Evolutionary conservation across 1,140 invertebrate species (phyloP), one percentile per base, ranked within the genome.

Genomic region (Oncopeltus fasciatus): DNA sequence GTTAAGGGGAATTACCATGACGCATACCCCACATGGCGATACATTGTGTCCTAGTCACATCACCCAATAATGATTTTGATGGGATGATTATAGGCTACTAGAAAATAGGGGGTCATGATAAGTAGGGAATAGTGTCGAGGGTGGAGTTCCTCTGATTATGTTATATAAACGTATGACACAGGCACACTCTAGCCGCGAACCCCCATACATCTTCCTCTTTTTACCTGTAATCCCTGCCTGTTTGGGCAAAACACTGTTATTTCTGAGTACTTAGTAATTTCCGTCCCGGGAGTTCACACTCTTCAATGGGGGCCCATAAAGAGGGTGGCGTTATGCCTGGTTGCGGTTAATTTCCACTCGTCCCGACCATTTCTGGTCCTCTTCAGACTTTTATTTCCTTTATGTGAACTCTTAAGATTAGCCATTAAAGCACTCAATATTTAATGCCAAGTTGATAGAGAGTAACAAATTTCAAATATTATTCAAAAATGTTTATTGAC

Each of bases 161-260:
- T 38, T 14, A 38, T 38, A 38, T 53, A 53, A 14, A 53, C 16
- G 21, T 14, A 24, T 24, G 44, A 24, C 16, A 24, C 16, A 26
- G 49, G 24, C 1, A 24, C 5, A 38, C 31, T 38, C 14, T 8
- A 38, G 14, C 31, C 5, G 2, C 20, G 5, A 27, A 53, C 20
- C 14, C 18, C 14, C 44, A 24, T 53, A 53, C 49, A 53, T 53
- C 49, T 53, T 26, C 20, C 20, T 2, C 24, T 53, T 53, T 53
- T 53, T 27, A 53, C 18, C 49, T 24, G 18, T 53, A 53, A 53
- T 53, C 49, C 18, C 18, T 18, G 49, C 20, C 26, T 53, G 49
- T 53, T 53, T 18, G 24, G 49, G 49, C 26, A 26, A 53, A 53
- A 53, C 18, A 53, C 49, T 53, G 49, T 53, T 53, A 53, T 53